Evolutionary conservation across 2,888 invertebrate genomes (phyloP), one percentile per base, ranked within the genome.

Genomic region (Oligia latruncula): DNA sequence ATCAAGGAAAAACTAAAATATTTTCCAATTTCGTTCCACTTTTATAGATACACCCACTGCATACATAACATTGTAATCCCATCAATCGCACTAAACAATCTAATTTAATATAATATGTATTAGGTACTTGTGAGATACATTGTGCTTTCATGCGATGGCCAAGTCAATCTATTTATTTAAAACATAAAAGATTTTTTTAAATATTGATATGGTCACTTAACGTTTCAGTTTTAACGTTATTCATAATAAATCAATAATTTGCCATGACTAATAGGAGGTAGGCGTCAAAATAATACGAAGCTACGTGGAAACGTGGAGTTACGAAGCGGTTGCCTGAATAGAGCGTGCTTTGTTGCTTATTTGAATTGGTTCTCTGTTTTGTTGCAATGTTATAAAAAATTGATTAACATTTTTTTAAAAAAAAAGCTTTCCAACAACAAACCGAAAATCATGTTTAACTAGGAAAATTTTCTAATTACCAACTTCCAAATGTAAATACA

Each of bases 301-400:
- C 9, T 52, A 58, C 23, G 55, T 23, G n/a, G 23, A 72, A 17
- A 72, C 60, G 5, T 62, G 6, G 52, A 66, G 43, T 66, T 81
- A 55, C 60, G 35, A 74, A 80, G 71, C 35, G 20, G 15, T 9
- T n/a, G 40, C 8, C 46, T 71, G 67, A 71, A 80, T 35, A 71
- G 65, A 70, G 35, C 11, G 13, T 5, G 46, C 20, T 40, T 65
- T 55, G 46, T 46, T 43, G 6, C 5, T 67, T 55, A 52, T n/a
- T 74, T 78, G 15, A 62, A 29, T 71, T 72, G 17, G 35, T 6
- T 52, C 20, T 72, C 49, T 52, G 4, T 70, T 35, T 46, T 20
- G 1, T 13, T 49, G 29, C 49, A 20, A 5, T 29, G 3, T 46
- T 68, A 35, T 60, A 64, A 17, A 35, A 17, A 35, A 0, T 1